Percentiles rank a stretch among this genome's conserved stretches.
These are phyloP conservation scores for Auanema freiburgensis DNA, from an alignment of 2,888 invertebrate species.

Conservation along the genomic window DNA sequence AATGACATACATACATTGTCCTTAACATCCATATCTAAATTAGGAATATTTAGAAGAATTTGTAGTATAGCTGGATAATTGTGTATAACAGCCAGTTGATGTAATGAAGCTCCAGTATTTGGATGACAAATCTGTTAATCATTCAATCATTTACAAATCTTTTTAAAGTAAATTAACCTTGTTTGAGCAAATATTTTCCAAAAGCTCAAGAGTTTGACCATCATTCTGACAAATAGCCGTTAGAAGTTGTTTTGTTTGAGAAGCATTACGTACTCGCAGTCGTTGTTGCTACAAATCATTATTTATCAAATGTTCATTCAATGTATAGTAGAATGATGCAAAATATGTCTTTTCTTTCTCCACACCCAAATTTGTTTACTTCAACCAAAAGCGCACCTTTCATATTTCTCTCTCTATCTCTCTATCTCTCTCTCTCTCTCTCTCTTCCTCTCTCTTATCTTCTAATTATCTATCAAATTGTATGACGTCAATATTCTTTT, in stretches of 20 bases:
- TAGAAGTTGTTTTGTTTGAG: constrained; percentile 32
- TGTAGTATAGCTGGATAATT: constrained; percentile 40
- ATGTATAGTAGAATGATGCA: not conserved
- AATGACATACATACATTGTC: constrained; percentile 27
- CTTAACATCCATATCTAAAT: constrained; percentile 22
- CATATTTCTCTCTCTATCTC: not conserved
- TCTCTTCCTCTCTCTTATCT: constrained; percentile 1
- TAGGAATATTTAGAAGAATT: constrained; percentile 34
- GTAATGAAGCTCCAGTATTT: constrained; percentile 45
- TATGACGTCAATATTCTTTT: constrained; percentile 4
- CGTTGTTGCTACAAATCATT: not conserved
- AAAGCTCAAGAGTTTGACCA: constrained; percentile 22
- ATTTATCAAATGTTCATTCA: not conserved
- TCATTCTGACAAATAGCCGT: constrained; percentile 35
- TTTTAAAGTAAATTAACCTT: not conserved
- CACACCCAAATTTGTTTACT: too few species aligned
- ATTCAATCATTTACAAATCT: not conserved
- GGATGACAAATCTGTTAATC: constrained; percentile 43
- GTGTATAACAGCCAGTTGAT: constrained; percentile 52
- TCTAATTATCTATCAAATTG: constrained; percentile 11
- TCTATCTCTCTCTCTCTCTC: constrained; percentile 1
- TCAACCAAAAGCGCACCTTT: not conserved
- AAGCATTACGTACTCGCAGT: constrained; percentile 22
- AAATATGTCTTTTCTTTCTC: not conserved
- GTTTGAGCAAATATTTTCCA: constrained; percentile 4